Conservation (phyloP, 37 sponge, comb jelly and placozoan genomes). For the Aplysina aerophoba region DNA sequence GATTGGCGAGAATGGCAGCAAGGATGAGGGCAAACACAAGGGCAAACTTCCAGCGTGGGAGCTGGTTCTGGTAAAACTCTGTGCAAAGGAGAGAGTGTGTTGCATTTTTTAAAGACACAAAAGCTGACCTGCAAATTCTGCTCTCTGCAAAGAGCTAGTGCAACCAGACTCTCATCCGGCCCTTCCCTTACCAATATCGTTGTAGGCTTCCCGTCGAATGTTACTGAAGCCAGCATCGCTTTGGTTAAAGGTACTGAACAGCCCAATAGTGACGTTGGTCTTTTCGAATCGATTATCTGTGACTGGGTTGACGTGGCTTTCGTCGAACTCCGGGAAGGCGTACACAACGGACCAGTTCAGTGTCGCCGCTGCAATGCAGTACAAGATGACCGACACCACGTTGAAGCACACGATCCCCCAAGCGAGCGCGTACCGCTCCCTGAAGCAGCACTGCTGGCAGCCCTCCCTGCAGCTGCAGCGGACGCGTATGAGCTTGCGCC, state of each 20-base stretch:
- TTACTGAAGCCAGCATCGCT: not conserved
- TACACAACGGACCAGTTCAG: slow-evolving; percentile 16
- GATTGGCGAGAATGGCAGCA: slow-evolving; percentile 47
- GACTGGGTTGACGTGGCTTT: too few species aligned
- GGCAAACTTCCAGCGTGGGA: slow-evolving; percentile 33
- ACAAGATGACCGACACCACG: slow-evolving; percentile 12
- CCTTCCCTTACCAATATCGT: not conserved
- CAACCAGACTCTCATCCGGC: not conserved
- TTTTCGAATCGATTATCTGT: not conserved
- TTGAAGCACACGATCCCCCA: not conserved
- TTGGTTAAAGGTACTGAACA: not conserved
- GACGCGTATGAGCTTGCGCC: not conserved
- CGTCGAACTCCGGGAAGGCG: not conserved
- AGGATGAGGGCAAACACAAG: slow-evolving; percentile 41
- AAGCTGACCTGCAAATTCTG: not conserved
- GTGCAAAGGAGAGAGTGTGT: not conserved
- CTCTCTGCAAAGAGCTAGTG: not conserved
- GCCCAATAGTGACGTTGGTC: not conserved
- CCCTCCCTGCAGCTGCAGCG: slow-evolving; percentile 20
- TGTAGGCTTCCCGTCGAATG: not conserved
- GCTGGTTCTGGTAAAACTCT: slow-evolving; percentile 6
- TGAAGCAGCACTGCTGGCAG: slow-evolving; percentile 21
- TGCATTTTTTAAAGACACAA: not conserved
- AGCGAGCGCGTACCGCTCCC: slow-evolving; percentile 30
- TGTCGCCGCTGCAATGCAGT: slow-evolving; percentile 11